Evolutionary conservation across 2,797 vertebrate genomes (phyloP).

Genomic region (Trichosurus vulpecula): DNA sequence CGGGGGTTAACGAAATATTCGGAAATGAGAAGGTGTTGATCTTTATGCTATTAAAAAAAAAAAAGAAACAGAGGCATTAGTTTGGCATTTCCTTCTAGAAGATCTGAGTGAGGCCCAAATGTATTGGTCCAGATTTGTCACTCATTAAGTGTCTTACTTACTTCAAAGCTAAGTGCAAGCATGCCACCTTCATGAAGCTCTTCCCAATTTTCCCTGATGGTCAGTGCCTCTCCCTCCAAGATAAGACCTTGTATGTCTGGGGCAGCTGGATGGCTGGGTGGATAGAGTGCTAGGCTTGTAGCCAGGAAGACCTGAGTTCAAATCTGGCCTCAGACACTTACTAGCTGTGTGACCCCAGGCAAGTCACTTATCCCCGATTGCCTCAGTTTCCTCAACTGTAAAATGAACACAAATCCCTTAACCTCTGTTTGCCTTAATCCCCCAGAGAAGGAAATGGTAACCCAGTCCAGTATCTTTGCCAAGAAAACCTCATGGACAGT

Average conservation of each 20-base stretch:
- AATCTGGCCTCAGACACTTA: not conserved
- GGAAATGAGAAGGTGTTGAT: conserved; percentile 78
- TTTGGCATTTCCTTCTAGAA: not conserved
- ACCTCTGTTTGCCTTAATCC: not conserved
- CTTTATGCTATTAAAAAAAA: conserved; percentile 79
- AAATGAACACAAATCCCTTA: not conserved
- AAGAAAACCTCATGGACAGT: not conserved
- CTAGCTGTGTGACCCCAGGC: not conserved
- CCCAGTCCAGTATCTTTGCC: not conserved
- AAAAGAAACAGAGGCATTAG: conserved; percentile 58
- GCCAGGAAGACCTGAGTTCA: not conserved
- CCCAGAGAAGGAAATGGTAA: not conserved
- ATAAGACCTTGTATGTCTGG: not conserved
- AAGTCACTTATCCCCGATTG: not conserved
- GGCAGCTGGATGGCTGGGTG: not conserved
- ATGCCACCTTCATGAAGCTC: not conserved
- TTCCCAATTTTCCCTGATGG: not conserved
- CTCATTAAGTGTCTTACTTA: not conserved
- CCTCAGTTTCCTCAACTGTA: not conserved
- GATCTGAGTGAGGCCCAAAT: not conserved
- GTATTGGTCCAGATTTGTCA: not conserved
- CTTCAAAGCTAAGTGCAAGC: not conserved
- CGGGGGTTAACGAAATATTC: conserved; percentile 78
- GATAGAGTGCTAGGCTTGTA: not conserved
- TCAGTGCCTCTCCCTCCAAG: not conserved